Conservation (phyloP, 2,113 vertebrate species). For the Clarias macrocephalus region DNA sequence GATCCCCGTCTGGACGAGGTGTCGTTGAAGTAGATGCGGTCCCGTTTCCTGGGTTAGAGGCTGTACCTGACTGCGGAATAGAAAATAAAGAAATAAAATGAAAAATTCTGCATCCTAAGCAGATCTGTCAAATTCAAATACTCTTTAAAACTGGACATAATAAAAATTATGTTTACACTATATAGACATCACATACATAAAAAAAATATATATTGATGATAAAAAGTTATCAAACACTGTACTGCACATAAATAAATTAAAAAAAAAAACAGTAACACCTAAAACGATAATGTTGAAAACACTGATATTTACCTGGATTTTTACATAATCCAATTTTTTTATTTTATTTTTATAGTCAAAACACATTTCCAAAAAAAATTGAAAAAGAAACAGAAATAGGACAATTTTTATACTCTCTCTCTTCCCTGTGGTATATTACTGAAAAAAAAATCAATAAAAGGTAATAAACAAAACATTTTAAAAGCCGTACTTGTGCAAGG, state of each 20-base stretch:
- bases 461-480: neutral
- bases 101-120: neutral
- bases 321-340: neutral
- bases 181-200: no score
- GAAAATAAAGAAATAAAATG: no score
- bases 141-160: neutral
- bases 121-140: neutral
- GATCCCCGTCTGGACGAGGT: conserved; percentile 68
- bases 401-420: no score
- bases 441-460: no score
- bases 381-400: neutral
- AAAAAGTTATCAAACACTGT: neutral
- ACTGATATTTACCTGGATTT: neutral
- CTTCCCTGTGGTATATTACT: neutral
- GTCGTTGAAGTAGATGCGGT: conserved; percentile 46
- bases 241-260: neutral
- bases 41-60: conserved; percentile 47
- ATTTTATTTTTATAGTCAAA: neutral
- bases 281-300: neutral
- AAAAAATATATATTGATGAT: no score
- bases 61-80: conserved; percentile 43
- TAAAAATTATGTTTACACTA: no score
- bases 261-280: neutral
- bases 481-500: conserved; percentile 86
- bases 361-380: neutral